These are phyloP conservation scores for Morone chrysops DNA, from an alignment of 2,113 vertebrate genomes.

Conservation along the genomic window DNA sequence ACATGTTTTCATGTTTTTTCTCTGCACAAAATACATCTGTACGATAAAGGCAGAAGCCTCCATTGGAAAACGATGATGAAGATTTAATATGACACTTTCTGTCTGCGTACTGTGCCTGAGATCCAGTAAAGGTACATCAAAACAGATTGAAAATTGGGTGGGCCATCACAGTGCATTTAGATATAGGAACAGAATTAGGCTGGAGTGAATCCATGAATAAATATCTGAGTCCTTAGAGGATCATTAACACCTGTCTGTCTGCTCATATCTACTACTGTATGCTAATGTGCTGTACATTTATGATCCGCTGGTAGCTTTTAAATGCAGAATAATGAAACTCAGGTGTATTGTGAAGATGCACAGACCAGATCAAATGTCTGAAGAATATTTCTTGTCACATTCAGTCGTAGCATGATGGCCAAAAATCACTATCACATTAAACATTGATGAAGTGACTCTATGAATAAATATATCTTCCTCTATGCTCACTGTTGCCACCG, in stretches of 20 bases:
- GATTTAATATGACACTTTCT: slow-evolving; percentile 66
- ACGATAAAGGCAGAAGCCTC: slow-evolving; percentile 25
- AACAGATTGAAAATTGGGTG: slow-evolving; percentile 37
- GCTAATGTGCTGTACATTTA: slow-evolving; percentile 68
- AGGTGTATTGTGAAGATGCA: slow-evolving; percentile 51
- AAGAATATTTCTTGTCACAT: slow-evolving; percentile 57
- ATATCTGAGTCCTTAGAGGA: slow-evolving; percentile 72
- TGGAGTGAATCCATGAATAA: slow-evolving; percentile 76
- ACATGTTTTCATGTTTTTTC: slow-evolving; percentile 17
- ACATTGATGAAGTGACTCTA: slow-evolving; percentile 68
- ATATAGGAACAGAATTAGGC: slow-evolving; percentile 63
- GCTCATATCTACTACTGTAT: slow-evolving; percentile 65
- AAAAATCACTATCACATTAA: slow-evolving; percentile 60
- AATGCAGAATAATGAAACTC: slow-evolving; percentile 70
- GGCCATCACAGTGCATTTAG: slow-evolving; percentile 55
- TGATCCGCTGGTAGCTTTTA: slow-evolving; percentile 59
- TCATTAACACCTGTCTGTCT: slow-evolving; percentile 75
- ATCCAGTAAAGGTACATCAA: slow-evolving; percentile 56
- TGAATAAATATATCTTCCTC: slow-evolving; percentile 65
- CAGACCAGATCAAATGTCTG: slow-evolving; percentile 52
- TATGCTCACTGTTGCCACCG: slow-evolving; percentile 16
- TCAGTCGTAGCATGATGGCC: slow-evolving; percentile 32
- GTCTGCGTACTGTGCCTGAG: slow-evolving; percentile 37
- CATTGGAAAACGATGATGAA: slow-evolving; percentile 50
- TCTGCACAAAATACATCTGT: slow-evolving; percentile 26